These are phyloP conservation scores for Lophura nycthemera DNA, from an alignment of 2,113 vertebrate species.

Conservation along the genomic window DNA sequence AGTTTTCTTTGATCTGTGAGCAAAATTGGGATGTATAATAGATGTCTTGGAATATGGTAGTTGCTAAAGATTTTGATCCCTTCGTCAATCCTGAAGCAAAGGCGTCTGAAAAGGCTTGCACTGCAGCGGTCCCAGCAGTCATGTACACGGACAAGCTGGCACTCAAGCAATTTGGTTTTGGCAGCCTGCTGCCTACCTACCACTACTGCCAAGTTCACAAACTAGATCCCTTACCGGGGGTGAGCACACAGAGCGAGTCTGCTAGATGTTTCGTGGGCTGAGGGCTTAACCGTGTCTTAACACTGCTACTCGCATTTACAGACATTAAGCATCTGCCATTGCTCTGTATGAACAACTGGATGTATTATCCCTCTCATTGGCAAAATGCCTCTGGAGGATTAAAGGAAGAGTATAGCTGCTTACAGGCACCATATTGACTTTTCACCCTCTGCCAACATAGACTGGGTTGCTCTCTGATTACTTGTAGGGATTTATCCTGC, in stretches of 20 bases:
- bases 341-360: background rate
- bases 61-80: background rate
- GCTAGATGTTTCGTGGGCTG: background rate
- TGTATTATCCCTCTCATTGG: background rate
- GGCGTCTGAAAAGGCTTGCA: background rate
- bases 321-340: background rate
- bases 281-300: background rate
- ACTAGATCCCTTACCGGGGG: background rate
- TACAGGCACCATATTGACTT: background rate
- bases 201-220: background rate
- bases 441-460: background rate
- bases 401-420: background rate
- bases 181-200: constrained; percentile 14
- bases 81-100: background rate
- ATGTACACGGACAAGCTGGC: background rate
- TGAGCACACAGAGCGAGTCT: background rate
- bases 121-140: background rate
- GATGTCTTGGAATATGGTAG: background rate
- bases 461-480: background rate
- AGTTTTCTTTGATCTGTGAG: background rate
- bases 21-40: background rate
- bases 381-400: background rate
- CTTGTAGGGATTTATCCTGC: background rate
- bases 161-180: background rate
- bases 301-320: background rate